Conservation (phyloP, 1,140 invertebrate species). For the Aphelenchoides fujianensis region DNA sequence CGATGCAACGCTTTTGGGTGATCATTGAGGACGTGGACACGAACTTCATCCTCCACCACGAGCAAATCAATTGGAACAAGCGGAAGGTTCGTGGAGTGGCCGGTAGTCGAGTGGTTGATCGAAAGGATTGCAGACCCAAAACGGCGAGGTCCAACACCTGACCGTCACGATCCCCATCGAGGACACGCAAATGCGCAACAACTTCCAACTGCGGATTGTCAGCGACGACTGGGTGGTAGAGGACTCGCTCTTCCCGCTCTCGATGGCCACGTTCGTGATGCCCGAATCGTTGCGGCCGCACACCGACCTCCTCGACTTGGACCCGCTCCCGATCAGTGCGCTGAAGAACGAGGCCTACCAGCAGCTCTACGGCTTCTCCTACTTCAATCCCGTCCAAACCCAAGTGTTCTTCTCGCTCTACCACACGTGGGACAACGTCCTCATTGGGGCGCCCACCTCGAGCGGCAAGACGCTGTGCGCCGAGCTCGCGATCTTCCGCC, state of each 20-base stretch:
- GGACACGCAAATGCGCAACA: slow-evolving; percentile 78
- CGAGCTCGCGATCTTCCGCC: slow-evolving; percentile 91
- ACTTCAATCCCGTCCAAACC: slow-evolving; percentile 98
- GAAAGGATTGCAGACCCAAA: slow-evolving; percentile 68
- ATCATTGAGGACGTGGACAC: slow-evolving; percentile 93
- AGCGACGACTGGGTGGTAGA: slow-evolving; percentile 88
- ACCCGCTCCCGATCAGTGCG: slow-evolving; percentile 80
- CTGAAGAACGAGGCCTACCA: slow-evolving; percentile 77
- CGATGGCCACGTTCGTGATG: slow-evolving; percentile 83
- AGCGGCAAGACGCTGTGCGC: slow-evolving; percentile 98
- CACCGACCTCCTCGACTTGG: slow-evolving; percentile 84
- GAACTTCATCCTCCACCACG: slow-evolving; percentile 91
- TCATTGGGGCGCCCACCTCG: slow-evolving; percentile 90
- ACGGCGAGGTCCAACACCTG: slow-evolving; percentile 75
- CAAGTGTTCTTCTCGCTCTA: slow-evolving; percentile 95
- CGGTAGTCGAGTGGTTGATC: slow-evolving; percentile 22
- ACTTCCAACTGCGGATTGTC: slow-evolving; percentile 82
- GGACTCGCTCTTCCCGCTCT: slow-evolving; percentile 72
- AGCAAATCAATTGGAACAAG: slow-evolving; percentile 82
- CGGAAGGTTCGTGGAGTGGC: slow-evolving; percentile 76
- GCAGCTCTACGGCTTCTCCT: slow-evolving; percentile 81
- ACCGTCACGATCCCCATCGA: slow-evolving; percentile 91
- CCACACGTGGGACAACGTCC: slow-evolving; percentile 69
- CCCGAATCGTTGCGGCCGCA: slow-evolving; percentile 88
- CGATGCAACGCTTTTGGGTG: slow-evolving; percentile 87